Base-by-base conservation (phyloP, 2,797 vertebrate species). In the Fundulus diaphanus region DNA sequence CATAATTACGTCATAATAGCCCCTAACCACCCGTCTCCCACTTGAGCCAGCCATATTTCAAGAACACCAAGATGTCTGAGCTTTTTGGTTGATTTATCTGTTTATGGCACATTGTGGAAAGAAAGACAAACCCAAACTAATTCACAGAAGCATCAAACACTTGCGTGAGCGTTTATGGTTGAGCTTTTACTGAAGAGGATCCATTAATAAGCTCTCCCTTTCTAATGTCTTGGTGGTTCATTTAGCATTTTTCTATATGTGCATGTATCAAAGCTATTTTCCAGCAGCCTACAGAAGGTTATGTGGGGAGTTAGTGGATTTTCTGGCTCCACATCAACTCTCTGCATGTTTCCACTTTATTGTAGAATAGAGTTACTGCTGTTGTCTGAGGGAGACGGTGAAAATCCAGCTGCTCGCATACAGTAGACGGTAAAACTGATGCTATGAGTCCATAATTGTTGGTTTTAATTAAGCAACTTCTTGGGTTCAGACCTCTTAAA, bases 261-360 rank as follows among this genome's bases (percentile, higher is more conserved):
- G 68, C 33, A 31, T 42, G 27, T 31, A 68, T 59, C 16, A 51
- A n/a, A 57, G 66, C 33, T 61, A 29, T 65, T 77, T 74, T 82
- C 56, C 74, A 49, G 49, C 65, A 71, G 52, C 56, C 67, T 77
- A 27, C 37, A 76, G 70, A 52, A 72, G 2, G 33, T 18, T 2
- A 76, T 46, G 31, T 27, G 57, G 40, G 69, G 24, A 40, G 49
- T 40, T n/a, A 66, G 5, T 63, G 44, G n/a, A 68, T 49, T 56
- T 70, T 73, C 46, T 70, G 57, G 37, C 66, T 70, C 65, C 69
- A 57, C 9, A 61, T 44, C 46, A 22, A 48, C 42, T 49, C 57
- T 73, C 46, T 29, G 76, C 70, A 68, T 77, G 74, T 66, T 85
- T 82, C 48, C 68, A 59, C 59, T 52, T 59, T 46, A n/a, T 20